A percentile compares a stretch with the other conserved stretches of the same genome.
phyloP scores from a whole-genome alignment of 2,797 vertebrate genomes.

The Rhadinocentrus ornatus region DNA sequence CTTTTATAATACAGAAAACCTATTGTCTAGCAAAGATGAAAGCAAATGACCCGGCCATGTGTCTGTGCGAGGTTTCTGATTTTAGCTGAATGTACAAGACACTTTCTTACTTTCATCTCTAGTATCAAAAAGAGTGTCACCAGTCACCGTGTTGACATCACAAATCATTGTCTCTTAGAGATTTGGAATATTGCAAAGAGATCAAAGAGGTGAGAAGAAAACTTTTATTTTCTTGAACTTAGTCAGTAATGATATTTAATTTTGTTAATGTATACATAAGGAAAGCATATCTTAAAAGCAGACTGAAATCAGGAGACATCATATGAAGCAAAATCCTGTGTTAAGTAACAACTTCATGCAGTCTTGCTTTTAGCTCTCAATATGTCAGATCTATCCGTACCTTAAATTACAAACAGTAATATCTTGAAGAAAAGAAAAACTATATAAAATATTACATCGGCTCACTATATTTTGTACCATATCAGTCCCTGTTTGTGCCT shows the following conservation, averaged over 20 bases:
- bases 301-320: not conserved
- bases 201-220: conserved; percentile 7
- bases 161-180: conserved; percentile 12
- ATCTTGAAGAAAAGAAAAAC: not conserved
- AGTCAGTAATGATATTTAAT: not conserved
- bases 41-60: conserved; percentile 33
- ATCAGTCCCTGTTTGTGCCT: not conserved
- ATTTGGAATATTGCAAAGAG: not conserved
- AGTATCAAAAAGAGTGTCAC: conserved; percentile 42
- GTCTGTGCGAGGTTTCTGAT: conserved; percentile 25
- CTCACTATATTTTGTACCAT: no score
- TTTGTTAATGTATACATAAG: not conserved
- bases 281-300: not conserved
- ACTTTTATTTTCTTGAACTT: conserved; percentile 22
- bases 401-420: not conserved
- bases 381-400: not conserved
- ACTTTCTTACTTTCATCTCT: conserved; percentile 57
- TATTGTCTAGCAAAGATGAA: conserved; percentile 50
- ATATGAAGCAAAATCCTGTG: not conserved
- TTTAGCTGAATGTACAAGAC: conserved; percentile 33
- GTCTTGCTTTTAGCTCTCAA: not conserved
- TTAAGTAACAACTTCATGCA: not conserved
- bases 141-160: conserved; percentile 16
- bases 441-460: no score
- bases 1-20: conserved; percentile 27